Conservation (phyloP, 2,113 vertebrate genomes). For the Aplodontia rufa region DNA sequence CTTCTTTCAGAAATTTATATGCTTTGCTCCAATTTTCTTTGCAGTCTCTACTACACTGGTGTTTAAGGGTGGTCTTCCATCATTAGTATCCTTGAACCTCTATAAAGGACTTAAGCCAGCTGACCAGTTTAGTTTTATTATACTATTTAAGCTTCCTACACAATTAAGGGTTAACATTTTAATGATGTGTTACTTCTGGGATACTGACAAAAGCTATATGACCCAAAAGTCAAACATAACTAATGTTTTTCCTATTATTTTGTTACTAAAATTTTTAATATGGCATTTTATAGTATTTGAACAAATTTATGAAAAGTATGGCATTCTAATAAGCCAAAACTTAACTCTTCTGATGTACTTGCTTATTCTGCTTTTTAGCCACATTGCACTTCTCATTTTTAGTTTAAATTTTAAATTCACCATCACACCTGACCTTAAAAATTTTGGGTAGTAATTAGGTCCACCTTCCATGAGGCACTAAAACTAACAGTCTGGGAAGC, state of each 20-base stretch:
- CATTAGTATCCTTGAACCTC: background rate
- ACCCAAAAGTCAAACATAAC: background rate
- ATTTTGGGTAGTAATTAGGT: no score
- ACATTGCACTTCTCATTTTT: background rate
- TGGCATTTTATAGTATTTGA: background rate
- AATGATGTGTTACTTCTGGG: background rate
- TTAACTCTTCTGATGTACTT: background rate
- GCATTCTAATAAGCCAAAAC: background rate
- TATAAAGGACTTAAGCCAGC: background rate
- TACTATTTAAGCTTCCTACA: background rate
- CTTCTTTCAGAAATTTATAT: background rate
- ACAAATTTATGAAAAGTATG: conserved; percentile 27
- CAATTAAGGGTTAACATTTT: background rate
- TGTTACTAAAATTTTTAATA: background rate
- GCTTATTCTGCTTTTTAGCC: background rate
- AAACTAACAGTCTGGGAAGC: background rate
- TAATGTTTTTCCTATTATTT: background rate
- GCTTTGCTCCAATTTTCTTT: background rate
- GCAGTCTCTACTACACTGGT: background rate
- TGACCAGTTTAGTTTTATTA: background rate
- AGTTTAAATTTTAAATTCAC: background rate
- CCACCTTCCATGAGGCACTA: background rate
- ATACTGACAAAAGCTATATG: background rate
- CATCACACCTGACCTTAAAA: background rate
- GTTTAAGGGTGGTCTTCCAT: background rate